phyloP scores from a whole-genome alignment of 2,113 vertebrate genomes.

The Cyphomyrus discorhynchus region DNA sequence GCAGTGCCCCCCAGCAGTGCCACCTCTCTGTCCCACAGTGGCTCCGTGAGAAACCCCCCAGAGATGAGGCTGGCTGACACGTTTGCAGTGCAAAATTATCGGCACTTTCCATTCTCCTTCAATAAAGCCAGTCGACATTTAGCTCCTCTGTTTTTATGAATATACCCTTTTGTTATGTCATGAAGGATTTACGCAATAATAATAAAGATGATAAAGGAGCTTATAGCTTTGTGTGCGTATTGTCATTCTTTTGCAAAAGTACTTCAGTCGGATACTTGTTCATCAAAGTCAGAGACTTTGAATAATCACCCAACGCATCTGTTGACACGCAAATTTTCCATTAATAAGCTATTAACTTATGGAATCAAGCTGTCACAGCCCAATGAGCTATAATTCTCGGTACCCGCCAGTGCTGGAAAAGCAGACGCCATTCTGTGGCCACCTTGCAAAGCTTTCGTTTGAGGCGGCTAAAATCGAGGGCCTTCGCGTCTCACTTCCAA shows the following conservation, averaged over 20 bases:
- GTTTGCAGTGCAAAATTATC: neutral
- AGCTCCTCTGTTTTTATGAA: neutral
- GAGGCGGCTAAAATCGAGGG: neutral
- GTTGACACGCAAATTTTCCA: slow-evolving; percentile 31
- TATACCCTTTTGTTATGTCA: slow-evolving; percentile 7
- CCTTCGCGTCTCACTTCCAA: neutral
- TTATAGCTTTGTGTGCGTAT: neutral
- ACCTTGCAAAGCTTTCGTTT: neutral
- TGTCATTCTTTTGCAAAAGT: neutral
- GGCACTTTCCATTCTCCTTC: neutral
- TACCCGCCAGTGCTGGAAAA: neutral
- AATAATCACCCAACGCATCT: slow-evolving; percentile 47
- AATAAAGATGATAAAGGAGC: slow-evolving; percentile 11
- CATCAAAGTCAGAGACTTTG: slow-evolving; percentile 25
- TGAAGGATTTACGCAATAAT: slow-evolving; percentile 10
- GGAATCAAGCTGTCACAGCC: slow-evolving; percentile 24
- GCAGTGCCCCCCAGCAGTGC: neutral
- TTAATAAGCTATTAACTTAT: slow-evolving; percentile 24
- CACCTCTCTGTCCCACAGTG: neutral
- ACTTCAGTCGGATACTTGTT: slow-evolving; percentile 3
- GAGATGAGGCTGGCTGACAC: neutral
- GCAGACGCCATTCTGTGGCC: neutral
- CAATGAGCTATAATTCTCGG: slow-evolving; percentile 9
- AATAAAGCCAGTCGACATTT: neutral
- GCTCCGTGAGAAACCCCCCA: neutral